Base-by-base conservation (phyloP, 2,888 invertebrate species). In the Nudaria mundana region DNA sequence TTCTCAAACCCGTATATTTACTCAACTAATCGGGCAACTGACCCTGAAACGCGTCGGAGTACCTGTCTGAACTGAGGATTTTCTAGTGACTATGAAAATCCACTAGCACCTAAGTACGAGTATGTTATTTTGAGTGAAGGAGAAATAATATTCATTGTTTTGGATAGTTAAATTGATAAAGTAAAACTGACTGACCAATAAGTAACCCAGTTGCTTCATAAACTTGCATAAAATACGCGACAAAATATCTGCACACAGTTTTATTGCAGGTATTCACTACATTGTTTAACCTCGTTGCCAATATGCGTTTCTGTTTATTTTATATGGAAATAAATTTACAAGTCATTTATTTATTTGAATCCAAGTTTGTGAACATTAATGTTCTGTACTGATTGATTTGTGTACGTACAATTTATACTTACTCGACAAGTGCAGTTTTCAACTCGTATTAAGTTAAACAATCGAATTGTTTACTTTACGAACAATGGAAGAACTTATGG, bases 341-440 rank as follows among this genome's bases (percentile, higher is more conserved):
- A 28, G 31, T 18, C 34, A 47, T 54, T 50, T 57, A 47, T 57
- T 54, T 44, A 28, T 37, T 38, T 29, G 12, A 16, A 15, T 15
- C 40, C 33, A 40, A 50, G 30, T 38, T 40, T 34, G 44, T 40
- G 15, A 35, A 41, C 39, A 32, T 44, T 43, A 38, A 43, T 32
- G 43, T 20, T 42, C 25, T 25, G 32, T 16, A 42, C 40, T 36
- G 39, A 39, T 54, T 57, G 51, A 50, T 56, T 54, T 56, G 47
- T 50, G 37, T 40, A n/a, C 44, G 42, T 36, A 40, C 38, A 51
- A 57, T 54, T n/a, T n/a, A n/a, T 54, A 37, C 42, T 40, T 47
- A 33, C 35, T 37, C 35, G 31, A 28, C 13, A 42, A 40, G 37
- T 57, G 24, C 33, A 18, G 22, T 33, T 32, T 26, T 13, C 20